These are phyloP conservation scores for Leptinotarsa undecemlineata DNA, from an alignment of 1,140 invertebrate species.

Conservation along the genomic window DNA sequence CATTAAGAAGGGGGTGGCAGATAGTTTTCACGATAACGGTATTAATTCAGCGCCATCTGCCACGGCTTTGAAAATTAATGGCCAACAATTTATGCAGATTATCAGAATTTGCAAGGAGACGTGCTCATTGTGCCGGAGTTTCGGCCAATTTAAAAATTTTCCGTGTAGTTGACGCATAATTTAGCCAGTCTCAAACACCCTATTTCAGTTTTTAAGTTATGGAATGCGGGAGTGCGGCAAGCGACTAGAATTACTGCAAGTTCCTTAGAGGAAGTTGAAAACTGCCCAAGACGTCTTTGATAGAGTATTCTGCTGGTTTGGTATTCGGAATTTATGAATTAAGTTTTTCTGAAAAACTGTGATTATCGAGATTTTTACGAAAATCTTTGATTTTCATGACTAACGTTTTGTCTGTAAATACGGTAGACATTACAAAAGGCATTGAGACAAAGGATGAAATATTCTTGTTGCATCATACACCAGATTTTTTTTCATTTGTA, in stretches of 20 bases:
- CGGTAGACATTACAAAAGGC: no score
- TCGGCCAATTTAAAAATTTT: slow-evolving; percentile 21
- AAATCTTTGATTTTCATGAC: no score
- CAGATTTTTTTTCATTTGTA: no score
- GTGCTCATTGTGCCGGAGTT: slow-evolving; percentile 11
- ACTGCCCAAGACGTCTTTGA: no score
- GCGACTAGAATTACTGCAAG: neutral
- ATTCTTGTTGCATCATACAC: no score
- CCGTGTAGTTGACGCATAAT: neutral
- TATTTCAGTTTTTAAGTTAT: neutral
- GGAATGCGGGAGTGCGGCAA: neutral
- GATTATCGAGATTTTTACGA: no score
- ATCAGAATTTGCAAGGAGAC: slow-evolving; percentile 13
- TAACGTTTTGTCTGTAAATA: no score
- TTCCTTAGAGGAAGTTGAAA: neutral
- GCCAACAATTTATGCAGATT: slow-evolving; percentile 23
- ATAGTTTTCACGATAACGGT: slow-evolving; percentile 16
- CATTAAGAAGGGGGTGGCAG: slow-evolving; percentile 18
- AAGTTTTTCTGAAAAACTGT: no score
- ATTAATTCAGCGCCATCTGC: slow-evolving; percentile 19
- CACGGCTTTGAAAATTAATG: slow-evolving; percentile 22
- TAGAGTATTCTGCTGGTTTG: no score
- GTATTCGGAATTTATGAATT: no score
- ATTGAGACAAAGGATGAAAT: no score
- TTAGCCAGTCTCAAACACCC: neutral